Conservation (phyloP, 1,140 invertebrate species). For the Drosophila pruinosa region DNA sequence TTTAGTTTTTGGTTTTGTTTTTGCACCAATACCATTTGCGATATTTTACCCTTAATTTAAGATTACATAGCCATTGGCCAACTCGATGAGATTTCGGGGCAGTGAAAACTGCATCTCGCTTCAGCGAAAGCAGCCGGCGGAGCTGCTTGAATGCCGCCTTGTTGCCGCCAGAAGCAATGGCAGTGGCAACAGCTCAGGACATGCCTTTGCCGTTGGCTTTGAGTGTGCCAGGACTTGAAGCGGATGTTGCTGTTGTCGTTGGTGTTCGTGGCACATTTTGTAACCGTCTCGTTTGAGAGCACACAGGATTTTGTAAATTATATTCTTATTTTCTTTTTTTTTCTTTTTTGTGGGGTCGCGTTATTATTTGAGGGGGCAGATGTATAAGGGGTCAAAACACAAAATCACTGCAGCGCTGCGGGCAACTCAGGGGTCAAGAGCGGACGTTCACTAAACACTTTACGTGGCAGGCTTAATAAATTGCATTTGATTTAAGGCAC, state of each 20-base stretch:
- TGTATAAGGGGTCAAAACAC: conserved; percentile 57
- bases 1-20: conserved; percentile 47
- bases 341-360: not conserved
- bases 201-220: not conserved
- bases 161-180: conserved; percentile 32
- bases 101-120: conserved; percentile 38
- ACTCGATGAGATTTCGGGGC: conserved; percentile 45
- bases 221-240: conserved; percentile 5
- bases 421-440: conserved; percentile 53
- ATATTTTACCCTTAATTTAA: conserved; percentile 83
- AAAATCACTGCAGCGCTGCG: conserved; percentile 64
- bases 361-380: not conserved
- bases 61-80: conserved; percentile 74
- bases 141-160: conserved; percentile 44
- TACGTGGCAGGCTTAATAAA: not conserved
- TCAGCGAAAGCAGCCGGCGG: conserved; percentile 57
- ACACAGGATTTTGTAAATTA: conserved; percentile 17
- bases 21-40: conserved; percentile 82
- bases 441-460: conserved; percentile 50
- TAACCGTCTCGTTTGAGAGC: conserved; percentile 18
- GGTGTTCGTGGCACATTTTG: conserved; percentile 52
- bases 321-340: not conserved
- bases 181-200: conserved; percentile 19
- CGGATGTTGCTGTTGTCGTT: conserved; percentile 25
- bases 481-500: conserved; percentile 34